A percentile compares a stretch with the other conserved stretches of the same genome.
Evolutionary conservation across 1,140 invertebrate species (phyloP).

Genomic region (Coptotermes formosanus): DNA sequence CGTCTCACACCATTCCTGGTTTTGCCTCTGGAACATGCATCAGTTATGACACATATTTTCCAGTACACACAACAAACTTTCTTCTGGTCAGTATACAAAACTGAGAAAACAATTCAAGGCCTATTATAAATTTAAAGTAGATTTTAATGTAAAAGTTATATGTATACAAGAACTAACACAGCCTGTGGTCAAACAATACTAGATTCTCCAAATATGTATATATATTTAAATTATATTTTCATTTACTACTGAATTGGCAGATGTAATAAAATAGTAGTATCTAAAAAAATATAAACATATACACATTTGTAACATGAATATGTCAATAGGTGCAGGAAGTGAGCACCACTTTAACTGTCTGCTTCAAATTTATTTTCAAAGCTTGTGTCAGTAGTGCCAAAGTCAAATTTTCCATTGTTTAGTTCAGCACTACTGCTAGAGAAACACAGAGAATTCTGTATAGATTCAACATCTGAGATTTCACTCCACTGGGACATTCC

Average conservation of each 20-base stretch:
- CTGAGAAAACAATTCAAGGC: too few species aligned
- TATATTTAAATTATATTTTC: neutral
- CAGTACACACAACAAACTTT: too few species aligned
- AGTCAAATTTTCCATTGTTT: neutral
- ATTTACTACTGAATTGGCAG: neutral
- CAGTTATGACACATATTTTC: too few species aligned
- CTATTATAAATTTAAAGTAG: too few species aligned
- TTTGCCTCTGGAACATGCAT: too few species aligned
- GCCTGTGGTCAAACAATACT: neutral
- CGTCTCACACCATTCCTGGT: too few species aligned
- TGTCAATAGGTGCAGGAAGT: too few species aligned
- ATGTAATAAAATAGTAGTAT: constrained; percentile 5
- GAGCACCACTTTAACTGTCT: neutral
- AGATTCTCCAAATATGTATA: neutral
- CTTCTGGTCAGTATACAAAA: too few species aligned
- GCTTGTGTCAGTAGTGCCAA: neutral
- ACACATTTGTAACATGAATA: too few species aligned
- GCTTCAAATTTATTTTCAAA: neutral
- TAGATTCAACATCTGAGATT: neutral
- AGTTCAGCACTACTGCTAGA: neutral
- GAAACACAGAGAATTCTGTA: neutral
- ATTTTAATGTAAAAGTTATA: too few species aligned
- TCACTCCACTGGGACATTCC: constrained; percentile 9
- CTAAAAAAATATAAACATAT: neutral
- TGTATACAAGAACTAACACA: neutral